Percentiles rank a stretch among this genome's conserved stretches.
phyloP scores from a whole-genome alignment of 2,888 invertebrate species.

The Agrotis segetum region DNA sequence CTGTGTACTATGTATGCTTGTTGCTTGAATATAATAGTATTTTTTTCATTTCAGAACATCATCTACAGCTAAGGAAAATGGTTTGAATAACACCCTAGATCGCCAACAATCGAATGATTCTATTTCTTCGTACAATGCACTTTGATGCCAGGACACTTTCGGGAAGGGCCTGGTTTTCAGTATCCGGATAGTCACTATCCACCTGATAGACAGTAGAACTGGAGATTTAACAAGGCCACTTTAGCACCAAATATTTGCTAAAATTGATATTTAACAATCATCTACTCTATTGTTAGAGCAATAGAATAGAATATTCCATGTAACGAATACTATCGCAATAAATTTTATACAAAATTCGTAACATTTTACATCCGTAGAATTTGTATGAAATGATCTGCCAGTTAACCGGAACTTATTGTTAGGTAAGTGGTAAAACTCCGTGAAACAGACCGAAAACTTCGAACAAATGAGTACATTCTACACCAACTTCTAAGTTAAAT shows the following conservation, averaged over 20 bases:
- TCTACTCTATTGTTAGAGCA: too few relatives aligned
- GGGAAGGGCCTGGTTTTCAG: background rate
- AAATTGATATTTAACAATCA: too few relatives aligned
- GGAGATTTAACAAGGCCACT: too few relatives aligned
- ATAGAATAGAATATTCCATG: too few relatives aligned
- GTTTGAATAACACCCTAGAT: constrained; percentile 72
- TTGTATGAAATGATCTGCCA: background rate
- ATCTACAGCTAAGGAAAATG: constrained; percentile 81
- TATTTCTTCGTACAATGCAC: constrained; percentile 78
- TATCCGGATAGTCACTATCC: background rate
- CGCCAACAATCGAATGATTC: constrained; percentile 79
- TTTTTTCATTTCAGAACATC: constrained; percentile 78
- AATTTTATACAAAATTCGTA: too few relatives aligned
- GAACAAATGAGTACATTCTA: constrained; percentile 34
- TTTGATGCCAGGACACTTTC: constrained; percentile 67
- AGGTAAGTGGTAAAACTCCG: background rate
- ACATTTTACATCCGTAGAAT: too few relatives aligned
- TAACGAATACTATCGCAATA: too few relatives aligned
- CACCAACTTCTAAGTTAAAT: constrained; percentile 1
- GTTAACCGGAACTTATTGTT: background rate
- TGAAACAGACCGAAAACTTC: background rate
- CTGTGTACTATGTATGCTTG: too few relatives aligned
- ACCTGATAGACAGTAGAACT: background rate
- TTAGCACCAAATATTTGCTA: too few relatives aligned
- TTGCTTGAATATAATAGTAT: background rate